Conservation (phyloP, 1,140 invertebrate genomes). For the Nephila pilipes region DNA sequence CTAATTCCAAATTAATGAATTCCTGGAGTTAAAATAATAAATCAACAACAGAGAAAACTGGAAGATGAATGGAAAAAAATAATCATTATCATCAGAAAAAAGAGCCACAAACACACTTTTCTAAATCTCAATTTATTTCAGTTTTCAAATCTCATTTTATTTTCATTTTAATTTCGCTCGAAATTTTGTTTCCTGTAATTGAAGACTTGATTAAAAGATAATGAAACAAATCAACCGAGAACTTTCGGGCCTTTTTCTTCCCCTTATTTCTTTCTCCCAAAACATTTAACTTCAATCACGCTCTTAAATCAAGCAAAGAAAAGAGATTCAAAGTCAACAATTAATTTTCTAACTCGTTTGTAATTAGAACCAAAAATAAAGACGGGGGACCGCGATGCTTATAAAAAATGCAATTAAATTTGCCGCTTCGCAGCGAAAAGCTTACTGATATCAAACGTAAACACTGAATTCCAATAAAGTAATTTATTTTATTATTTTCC, state of each 20-base stretch:
- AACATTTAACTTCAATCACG: conserved; percentile 75
- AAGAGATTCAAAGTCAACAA: conserved; percentile 69
- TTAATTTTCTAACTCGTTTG: conserved; percentile 76
- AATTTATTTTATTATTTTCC: conserved; percentile 43
- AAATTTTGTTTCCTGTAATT: conserved; percentile 67
- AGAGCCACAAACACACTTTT: conserved; percentile 65
- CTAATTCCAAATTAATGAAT: conserved; percentile 74
- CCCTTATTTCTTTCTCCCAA: conserved; percentile 2
- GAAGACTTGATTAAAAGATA: conserved; percentile 76
- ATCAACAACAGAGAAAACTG: conserved; percentile 23
- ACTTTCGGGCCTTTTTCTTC: background rate
- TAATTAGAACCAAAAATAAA: conserved; percentile 74
- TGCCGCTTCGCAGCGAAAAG: background rate
- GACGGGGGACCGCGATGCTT: background rate
- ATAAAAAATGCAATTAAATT: conserved; percentile 68
- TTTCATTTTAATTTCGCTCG: conserved; percentile 61
- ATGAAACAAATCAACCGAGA: conserved; percentile 73
- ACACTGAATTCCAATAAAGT: conserved; percentile 66
- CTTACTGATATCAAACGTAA: conserved; percentile 22
- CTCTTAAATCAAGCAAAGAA: conserved; percentile 45
- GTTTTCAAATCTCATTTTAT: conserved; percentile 63
- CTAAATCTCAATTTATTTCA: conserved; percentile 73
- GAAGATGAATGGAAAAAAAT: conserved; percentile 38
- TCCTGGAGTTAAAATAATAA: conserved; percentile 58
- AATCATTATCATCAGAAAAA: background rate